Base-by-base conservation (phyloP, 2,888 invertebrate species). In the Auanema freiburgensis region DNA sequence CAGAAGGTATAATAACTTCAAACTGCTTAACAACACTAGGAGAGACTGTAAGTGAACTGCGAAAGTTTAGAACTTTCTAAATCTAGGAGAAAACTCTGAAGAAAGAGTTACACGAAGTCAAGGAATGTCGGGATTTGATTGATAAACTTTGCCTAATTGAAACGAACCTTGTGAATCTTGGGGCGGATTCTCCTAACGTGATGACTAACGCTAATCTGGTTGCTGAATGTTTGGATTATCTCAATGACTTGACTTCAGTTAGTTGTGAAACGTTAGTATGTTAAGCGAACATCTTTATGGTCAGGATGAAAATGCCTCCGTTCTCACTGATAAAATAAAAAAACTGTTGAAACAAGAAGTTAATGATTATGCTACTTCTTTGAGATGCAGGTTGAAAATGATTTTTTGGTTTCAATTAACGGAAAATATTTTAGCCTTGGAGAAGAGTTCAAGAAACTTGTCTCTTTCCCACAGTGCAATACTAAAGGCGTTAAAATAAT, bases 261-360 rank as follows among this genome's bases (percentile, higher is more conserved):
- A 5, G 33, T 33, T 33, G n/a, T n/a, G n/a, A n/a, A n/a, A n/a
- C n/a, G n/a, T n/a, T n/a, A n/a, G n/a, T n/a, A n/a, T n/a, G n/a
- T n/a, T n/a, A n/a, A n/a, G n/a, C n/a, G n/a, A n/a, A n/a, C n/a
- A n/a, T n/a, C n/a, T 33, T 14, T 24, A 33, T 2, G 16, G 46
- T 49, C 18, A 59, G 51, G 52, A 42, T 21, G 52, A 43, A 21
- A 51, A 59, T 6, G 18, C 40, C 14, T n/a, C 21, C 10, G n/a
- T 23, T 11, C 10, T 59, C 23, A 24, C 53, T n/a, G 59, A 59
- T 23, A 52, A 50, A 42, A 52, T 52, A 10, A 25, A 53, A 42
- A 8, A 41, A 18, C 53, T 59, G 8, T 43, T 59, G 24, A 49
- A 51, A 16, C 51, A 59, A 23, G 59, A 59, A 23, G 11, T 59